Percentiles rank a stretch among this genome's conserved stretches.
These are phyloP conservation scores for Temnothorax unifasciatus DNA, from an alignment of 2,888 invertebrate species.

Conservation along the genomic window DNA sequence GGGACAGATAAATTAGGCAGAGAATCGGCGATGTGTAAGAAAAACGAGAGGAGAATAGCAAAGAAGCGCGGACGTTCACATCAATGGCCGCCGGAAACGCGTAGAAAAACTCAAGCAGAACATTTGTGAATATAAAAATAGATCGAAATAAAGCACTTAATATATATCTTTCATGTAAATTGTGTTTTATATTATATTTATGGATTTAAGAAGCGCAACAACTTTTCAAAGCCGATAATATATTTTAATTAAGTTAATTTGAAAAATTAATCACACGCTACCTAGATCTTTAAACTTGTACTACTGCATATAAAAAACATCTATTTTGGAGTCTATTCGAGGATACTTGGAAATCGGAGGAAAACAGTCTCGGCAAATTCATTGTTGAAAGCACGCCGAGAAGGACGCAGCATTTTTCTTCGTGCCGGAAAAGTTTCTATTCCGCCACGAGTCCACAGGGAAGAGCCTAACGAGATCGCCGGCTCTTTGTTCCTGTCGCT, in stretches of 20 bases:
- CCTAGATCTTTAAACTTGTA: background rate
- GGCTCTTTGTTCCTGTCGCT: conserved; percentile 38
- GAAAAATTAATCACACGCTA: background rate
- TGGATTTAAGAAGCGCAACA: background rate
- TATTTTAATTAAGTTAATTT: conserved; percentile 7
- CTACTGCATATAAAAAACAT: background rate
- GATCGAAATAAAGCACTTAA: background rate
- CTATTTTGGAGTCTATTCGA: background rate
- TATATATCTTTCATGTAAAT: background rate
- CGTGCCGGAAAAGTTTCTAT: conserved; percentile 37
- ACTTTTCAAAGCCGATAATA: background rate
- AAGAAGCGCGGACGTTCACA: background rate
- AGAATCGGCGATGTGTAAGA: background rate
- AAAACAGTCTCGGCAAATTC: background rate
- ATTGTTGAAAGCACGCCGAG: background rate
- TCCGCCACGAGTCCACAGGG: background rate
- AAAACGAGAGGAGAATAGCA: background rate
- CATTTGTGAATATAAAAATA: conserved; percentile 5
- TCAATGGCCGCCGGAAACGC: background rate
- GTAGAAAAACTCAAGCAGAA: background rate
- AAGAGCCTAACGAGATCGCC: conserved; percentile 44
- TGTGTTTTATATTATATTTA: background rate
- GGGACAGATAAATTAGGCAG: background rate
- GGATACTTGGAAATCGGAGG: background rate
- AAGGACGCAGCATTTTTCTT: conserved; percentile 14